Conservation (phyloP, 2,113 vertebrate species). For the Nyctereutes procyonoides region DNA sequence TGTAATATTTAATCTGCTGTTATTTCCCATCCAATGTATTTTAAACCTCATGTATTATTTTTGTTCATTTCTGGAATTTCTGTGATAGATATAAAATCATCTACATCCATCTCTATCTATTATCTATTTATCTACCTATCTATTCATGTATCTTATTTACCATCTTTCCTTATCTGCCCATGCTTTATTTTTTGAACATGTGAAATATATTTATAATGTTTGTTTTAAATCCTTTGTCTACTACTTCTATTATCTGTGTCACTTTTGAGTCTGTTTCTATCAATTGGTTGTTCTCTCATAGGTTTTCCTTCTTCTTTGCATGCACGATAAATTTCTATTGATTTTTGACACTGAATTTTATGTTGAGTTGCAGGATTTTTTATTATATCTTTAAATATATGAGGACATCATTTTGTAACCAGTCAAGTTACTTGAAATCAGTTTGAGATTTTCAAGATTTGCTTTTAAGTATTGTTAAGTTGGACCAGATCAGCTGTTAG, state of each 20-base stretch:
- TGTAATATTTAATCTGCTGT: neutral
- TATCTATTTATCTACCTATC: neutral
- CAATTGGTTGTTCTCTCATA: neutral
- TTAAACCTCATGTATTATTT: neutral
- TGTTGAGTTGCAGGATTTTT: neutral
- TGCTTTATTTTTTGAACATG: neutral
- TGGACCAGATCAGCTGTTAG: neutral
- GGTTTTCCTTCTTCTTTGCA: neutral
- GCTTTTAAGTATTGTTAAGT: neutral
- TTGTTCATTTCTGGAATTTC: neutral
- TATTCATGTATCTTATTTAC: neutral
- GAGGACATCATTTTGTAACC: neutral
- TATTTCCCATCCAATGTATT: neutral
- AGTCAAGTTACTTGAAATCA: neutral
- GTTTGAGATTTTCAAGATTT: neutral
- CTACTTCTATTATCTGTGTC: neutral
- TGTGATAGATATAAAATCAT: neutral
- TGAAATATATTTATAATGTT: neutral
- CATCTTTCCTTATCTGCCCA: neutral
- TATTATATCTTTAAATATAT: neutral
- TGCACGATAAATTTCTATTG: neutral
- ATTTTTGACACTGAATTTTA: neutral
- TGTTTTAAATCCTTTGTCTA: neutral
- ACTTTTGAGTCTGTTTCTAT: neutral
- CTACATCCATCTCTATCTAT: neutral